A percentile compares a stretch with the other conserved stretches of the same genome.
These are phyloP conservation scores for Conchocele bisecta DNA, from an alignment of 2,888 invertebrate genomes.

Conservation along the genomic window DNA sequence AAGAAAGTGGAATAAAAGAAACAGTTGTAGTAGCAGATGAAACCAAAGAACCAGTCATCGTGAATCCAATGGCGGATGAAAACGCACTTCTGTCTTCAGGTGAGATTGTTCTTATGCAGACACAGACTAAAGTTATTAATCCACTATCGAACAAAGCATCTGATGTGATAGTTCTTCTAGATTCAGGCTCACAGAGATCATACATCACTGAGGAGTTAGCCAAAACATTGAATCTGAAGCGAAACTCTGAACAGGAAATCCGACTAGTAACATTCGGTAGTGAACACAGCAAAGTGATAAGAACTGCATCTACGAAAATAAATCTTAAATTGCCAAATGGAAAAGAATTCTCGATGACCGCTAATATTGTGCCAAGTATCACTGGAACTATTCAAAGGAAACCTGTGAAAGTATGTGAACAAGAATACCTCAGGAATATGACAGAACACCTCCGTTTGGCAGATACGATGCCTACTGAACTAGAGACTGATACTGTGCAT, in stretches of 20 bases:
- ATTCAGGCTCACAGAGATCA: constrained; percentile 22
- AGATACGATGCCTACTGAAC: not conserved
- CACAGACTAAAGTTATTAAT: not conserved
- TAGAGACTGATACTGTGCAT: not conserved
- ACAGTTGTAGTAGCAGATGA: not conserved
- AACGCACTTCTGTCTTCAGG: constrained; percentile 10
- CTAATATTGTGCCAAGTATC: constrained; percentile 26
- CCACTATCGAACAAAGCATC: not conserved
- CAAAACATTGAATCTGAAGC: not conserved
- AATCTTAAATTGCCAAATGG: constrained; percentile 8
- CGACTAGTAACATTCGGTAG: constrained; percentile 16
- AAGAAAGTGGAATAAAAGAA: not conserved
- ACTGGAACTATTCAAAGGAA: constrained; percentile 20
- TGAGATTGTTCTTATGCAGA: constrained; percentile 22
- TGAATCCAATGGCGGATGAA: too few relatives aligned
- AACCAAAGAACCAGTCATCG: not conserved
- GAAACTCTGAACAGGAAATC: constrained; percentile 12
- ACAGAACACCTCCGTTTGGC: too few relatives aligned
- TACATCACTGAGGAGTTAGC: constrained; percentile 14
- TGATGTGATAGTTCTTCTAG: constrained; percentile 13
- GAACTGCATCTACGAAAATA: constrained; percentile 11
- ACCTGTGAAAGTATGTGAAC: not conserved
- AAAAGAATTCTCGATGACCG: constrained; percentile 1
- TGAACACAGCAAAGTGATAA: constrained; percentile 6
- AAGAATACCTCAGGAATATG: too few relatives aligned